Base-by-base conservation (phyloP, 2,888 invertebrate genomes). In the Ptilodon capucinus region DNA sequence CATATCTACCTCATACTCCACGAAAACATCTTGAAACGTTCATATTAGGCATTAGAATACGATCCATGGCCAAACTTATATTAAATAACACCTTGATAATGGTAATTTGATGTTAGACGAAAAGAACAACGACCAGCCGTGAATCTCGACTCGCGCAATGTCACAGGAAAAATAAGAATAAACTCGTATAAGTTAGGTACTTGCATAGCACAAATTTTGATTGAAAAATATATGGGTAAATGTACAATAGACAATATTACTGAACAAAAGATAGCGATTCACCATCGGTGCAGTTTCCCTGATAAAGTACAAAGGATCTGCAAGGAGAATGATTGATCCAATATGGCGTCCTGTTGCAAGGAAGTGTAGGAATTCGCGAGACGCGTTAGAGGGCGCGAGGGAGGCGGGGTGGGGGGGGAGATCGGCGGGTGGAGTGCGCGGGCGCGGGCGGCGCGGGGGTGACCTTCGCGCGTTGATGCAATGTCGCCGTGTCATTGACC, bases 401-500 rank as follows among this genome's bases (percentile, higher is more conserved):
- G 71, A 48, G 59, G 49, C 64, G 54, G 56, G 66, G 51, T 57
- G 56, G 42, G 55, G 58, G 53, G 54, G 60, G 52, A 51, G 63
- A n/a, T n/a, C n/a, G 58, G 56, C 44, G 55, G 58, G 53, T 54
- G 60, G 52, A 51, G 63, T 48, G 46, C 44, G 68, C 47, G 64
- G 54, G 65, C 43, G 64, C 60, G 67, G 57, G 60, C 57, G 35
- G 56, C 45, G 64, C 54, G 74, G 68, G 74, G 68, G 81, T 86
- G 86, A 86, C 86, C 86, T 87, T 87, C 86, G 86, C 86, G 86
- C 86, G 83, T 85, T 84, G 87, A 84, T 87, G 87, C 90, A 91
- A 91, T 91, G 90, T 90, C 90, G 89, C 83, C 80, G 87, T 88
- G 90, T 90, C 90, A 88, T 89, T 89, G 90, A 87, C 87, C 87